phyloP scores from a whole-genome alignment of 2,888 invertebrate species.

The Pyrochroa serraticornis region DNA sequence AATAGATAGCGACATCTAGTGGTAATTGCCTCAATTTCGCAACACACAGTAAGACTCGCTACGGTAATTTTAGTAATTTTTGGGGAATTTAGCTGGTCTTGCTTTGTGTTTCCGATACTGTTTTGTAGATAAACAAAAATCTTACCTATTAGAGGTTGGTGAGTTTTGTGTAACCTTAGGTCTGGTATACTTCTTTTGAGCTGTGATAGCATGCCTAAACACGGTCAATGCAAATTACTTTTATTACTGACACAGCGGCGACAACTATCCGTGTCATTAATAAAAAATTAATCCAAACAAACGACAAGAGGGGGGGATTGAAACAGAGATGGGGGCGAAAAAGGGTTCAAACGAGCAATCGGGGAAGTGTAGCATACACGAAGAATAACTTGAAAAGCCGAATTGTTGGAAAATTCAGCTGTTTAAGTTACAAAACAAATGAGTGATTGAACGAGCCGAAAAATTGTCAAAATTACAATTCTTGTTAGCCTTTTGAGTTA shows the following conservation, averaged over 20 bases:
- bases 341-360: background rate
- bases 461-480: conserved; percentile 10
- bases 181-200: conserved; percentile 89
- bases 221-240: conserved; percentile 50
- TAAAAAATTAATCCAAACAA: conserved; percentile 17
- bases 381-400: no score
- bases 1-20: no score
- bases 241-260: conserved; percentile 40
- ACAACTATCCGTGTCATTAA: conserved; percentile 21
- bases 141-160: conserved; percentile 78
- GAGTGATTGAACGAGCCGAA: background rate
- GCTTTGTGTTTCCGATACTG: background rate
- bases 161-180: conserved; percentile 77
- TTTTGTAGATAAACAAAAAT: conserved; percentile 14
- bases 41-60: no score
- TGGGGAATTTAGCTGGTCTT: conserved; percentile 10
- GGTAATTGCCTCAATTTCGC: no score
- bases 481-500: background rate
- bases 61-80: no score
- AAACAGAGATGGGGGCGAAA: conserved; percentile 13
- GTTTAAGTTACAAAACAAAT: no score
- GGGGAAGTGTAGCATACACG: no score
- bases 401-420: no score
- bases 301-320: conserved; percentile 11
- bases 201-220: conserved; percentile 87